Percentiles rank a stretch among this genome's conserved stretches.
phyloP scores from a whole-genome alignment of 1,140 invertebrate genomes.

The Alviniconcha marisindica region DNA sequence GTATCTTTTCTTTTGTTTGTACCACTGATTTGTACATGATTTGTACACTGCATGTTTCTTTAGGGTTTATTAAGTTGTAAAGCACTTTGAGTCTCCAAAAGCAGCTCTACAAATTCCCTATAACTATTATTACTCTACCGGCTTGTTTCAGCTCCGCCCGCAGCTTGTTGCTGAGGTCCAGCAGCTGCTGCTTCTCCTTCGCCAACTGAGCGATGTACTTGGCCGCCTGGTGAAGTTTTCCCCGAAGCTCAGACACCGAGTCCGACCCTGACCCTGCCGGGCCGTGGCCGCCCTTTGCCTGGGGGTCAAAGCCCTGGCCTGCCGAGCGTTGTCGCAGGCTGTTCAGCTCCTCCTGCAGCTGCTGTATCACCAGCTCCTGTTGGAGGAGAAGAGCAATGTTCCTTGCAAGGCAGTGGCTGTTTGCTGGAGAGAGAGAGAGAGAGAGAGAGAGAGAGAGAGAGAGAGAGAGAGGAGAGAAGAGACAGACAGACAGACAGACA shows the following conservation, averaged over 20 bases:
- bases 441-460: too few species aligned
- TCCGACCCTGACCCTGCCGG: background rate
- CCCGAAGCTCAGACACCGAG: constrained; percentile 52
- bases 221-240: constrained; percentile 67
- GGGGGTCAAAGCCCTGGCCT: constrained; percentile 19
- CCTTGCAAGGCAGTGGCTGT: too few species aligned
- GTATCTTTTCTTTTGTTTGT: too few species aligned
- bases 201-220: constrained; percentile 70
- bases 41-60: too few species aligned
- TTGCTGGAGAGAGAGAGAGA: too few species aligned
- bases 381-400: background rate
- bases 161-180: constrained; percentile 74
- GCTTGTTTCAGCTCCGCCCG: constrained; percentile 69
- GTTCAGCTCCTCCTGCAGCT: constrained; percentile 72
- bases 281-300: constrained; percentile 15
- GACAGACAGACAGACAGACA: too few species aligned
- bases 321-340: constrained; percentile 52
- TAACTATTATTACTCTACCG: too few species aligned
- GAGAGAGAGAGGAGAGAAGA: too few species aligned
- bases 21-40: too few species aligned
- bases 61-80: background rate
- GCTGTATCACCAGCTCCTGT: constrained; percentile 75
- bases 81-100: background rate
- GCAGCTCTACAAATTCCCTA: background rate
- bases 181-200: constrained; percentile 72